Evolutionary conservation across 1,140 invertebrate genomes (phyloP).

Genomic region (Cyclina sinensis): DNA sequence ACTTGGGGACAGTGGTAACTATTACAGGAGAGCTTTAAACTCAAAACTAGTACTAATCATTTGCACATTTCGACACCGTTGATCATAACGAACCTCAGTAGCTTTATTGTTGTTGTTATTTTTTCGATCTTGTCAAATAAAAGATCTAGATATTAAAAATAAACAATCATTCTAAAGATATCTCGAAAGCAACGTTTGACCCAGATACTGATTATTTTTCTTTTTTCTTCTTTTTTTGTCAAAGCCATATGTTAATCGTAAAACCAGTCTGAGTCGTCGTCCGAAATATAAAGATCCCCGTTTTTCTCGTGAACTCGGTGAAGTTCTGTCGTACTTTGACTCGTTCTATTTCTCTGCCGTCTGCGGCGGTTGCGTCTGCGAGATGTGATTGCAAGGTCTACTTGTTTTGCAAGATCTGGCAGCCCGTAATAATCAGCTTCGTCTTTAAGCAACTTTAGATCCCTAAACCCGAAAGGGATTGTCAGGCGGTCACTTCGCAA

Average conservation of each 20-base stretch:
- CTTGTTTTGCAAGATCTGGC: conserved; percentile 66
- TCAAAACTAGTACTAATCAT: too few relatives aligned
- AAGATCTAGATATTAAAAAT: too few relatives aligned
- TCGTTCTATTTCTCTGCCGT: conserved; percentile 27
- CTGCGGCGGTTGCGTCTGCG: conserved; percentile 58
- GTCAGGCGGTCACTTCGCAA: conserved; percentile 77
- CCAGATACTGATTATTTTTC: too few relatives aligned
- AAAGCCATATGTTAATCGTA: conserved; percentile 33
- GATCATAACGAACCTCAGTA: too few relatives aligned
- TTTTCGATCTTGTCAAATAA: too few relatives aligned
- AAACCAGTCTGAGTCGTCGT: conserved; percentile 65
- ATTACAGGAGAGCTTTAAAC: too few relatives aligned
- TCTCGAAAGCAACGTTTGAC: too few relatives aligned
- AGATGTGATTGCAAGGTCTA: conserved; percentile 67
- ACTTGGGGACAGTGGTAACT: too few relatives aligned
- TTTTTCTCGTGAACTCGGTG: conserved; percentile 58
- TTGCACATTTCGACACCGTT: too few relatives aligned
- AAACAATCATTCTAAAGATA: too few relatives aligned
- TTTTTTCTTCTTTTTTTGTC: too few relatives aligned
- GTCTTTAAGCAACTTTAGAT: conserved; percentile 74
- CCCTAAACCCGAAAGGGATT: conserved; percentile 73
- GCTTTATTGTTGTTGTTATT: too few relatives aligned
- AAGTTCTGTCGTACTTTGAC: conserved; percentile 53
- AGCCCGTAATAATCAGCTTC: conserved; percentile 79
- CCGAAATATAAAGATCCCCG: conserved; percentile 62